phyloP scores from a whole-genome alignment of 2,888 invertebrate genomes.

The Dorcus hopei region DNA sequence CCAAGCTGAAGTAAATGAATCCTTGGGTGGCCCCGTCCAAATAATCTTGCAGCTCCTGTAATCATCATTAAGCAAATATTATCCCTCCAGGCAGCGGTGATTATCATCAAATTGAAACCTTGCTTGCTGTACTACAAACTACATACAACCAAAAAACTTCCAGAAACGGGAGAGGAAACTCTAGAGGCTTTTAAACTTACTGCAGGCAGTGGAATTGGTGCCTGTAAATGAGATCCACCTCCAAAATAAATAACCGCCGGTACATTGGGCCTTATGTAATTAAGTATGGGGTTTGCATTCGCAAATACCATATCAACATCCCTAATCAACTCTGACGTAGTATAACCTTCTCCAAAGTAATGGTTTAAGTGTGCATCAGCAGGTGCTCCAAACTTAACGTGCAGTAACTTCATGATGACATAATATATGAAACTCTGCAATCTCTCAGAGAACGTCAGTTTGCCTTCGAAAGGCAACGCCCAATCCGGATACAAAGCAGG shows the following conservation, averaged over 20 bases:
- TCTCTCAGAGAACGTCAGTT: conserved; percentile 34
- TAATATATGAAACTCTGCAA: neutral
- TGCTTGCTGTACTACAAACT: neutral
- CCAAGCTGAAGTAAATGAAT: conserved; percentile 48
- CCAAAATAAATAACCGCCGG: conserved; percentile 40
- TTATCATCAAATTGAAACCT: neutral
- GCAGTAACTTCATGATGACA: neutral
- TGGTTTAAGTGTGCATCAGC: conserved; percentile 23
- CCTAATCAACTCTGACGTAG: conserved; percentile 32
- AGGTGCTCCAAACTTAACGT: conserved; percentile 9
- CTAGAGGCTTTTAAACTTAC: conserved; percentile 22
- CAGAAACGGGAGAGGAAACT: neutral
- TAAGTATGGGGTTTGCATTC: conserved; percentile 39
- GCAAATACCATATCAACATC: conserved; percentile 40
- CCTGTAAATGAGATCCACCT: conserved; percentile 33
- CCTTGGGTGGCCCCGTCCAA: conserved; percentile 43
- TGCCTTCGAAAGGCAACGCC: conserved; percentile 48
- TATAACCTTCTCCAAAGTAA: conserved; percentile 37
- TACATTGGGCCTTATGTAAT: conserved; percentile 35
- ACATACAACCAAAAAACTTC: no score
- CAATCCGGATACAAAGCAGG: conserved; percentile 54
- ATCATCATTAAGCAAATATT: neutral
- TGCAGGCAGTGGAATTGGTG: conserved; percentile 29
- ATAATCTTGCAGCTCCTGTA: conserved; percentile 41
- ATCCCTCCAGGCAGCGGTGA: neutral